phyloP scores from a whole-genome alignment of 2,797 vertebrate genomes.

The Sphenopsis melanotis region DNA sequence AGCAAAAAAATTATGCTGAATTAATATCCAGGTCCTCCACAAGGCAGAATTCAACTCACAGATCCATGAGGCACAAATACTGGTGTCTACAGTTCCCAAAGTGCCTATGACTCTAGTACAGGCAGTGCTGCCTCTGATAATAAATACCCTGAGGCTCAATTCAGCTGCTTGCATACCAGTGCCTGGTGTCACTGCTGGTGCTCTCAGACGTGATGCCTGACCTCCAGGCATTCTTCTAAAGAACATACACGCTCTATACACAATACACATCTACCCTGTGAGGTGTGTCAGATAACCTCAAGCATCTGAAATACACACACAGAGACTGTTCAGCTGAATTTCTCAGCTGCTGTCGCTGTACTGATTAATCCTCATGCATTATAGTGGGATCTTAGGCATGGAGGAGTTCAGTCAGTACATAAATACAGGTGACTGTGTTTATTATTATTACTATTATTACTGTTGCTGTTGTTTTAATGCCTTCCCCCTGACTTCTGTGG shows the following conservation, averaged over 20 bases:
- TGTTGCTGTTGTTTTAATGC: background rate
- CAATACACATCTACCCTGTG: accelerated
- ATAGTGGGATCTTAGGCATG: background rate
- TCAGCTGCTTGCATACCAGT: background rate
- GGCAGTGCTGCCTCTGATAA: background rate
- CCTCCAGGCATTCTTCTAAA: background rate
- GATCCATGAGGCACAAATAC: background rate
- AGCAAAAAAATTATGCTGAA: background rate
- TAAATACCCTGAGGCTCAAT: background rate
- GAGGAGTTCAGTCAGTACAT: background rate
- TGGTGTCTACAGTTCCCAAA: background rate
- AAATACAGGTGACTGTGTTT: background rate
- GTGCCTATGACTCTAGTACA: background rate
- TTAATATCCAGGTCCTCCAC: background rate
- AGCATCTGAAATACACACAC: background rate
- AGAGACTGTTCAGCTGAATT: background rate
- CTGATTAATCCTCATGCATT: background rate
- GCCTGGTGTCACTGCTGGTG: background rate
- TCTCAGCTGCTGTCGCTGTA: background rate
- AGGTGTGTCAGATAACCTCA: background rate
- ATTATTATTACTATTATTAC: background rate
- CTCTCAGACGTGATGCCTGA: background rate
- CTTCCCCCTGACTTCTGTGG: background rate
- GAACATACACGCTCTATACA: background rate
- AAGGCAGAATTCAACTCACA: background rate